Base-by-base conservation (phyloP, 2,797 vertebrate genomes). In the Urocyon cinereoargenteus region DNA sequence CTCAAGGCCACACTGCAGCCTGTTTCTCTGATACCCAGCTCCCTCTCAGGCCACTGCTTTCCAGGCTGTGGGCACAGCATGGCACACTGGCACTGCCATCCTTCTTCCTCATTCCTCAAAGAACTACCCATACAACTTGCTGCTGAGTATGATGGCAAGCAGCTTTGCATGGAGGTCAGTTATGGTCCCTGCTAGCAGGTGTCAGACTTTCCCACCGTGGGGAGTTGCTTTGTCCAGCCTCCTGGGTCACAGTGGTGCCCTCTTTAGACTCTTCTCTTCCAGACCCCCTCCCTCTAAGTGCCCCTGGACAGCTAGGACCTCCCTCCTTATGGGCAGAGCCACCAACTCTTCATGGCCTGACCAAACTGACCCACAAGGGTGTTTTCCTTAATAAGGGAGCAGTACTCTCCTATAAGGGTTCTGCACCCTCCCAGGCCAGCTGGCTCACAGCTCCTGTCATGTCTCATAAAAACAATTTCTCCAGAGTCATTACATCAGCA, bases 201-300 rank as follows among this genome's bases (percentile, higher is more conserved):
- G 0, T 5, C 49, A 14, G 62, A 15, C 19, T 5, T 45, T 18
- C 36, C 28, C 3, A 0, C 13, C 19, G 0, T 8, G 40, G 40
- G n/a, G 24, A 1, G 13, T 45, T 19, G 28, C 22, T 26, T 22
- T 15, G 21, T 73, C 22, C 36, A 73, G 70, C 36, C 70, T 3
- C 12, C 36, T 14, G 22, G 70, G 22, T 40, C 22, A 6, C 70
- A 40, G 13, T 11, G 3, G 70, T 26, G 36, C 36, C 19, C 75
- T 6, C 49, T 78, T 70, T 24, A 10, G 18, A n/a, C 31, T 31
- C 62, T 89, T 16, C 16, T 34, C 68, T 18, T 21, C 62, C 61
- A 40, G 40, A n/a, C 21, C 3, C 4, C 64, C 21, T 57, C 57
- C 55, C 55, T 16, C 14, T 82, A 24, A 34, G 72, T 13, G 18